Base-by-base conservation (phyloP, 2,797 vertebrate genomes). In the Pseudochromis fuscus region DNA sequence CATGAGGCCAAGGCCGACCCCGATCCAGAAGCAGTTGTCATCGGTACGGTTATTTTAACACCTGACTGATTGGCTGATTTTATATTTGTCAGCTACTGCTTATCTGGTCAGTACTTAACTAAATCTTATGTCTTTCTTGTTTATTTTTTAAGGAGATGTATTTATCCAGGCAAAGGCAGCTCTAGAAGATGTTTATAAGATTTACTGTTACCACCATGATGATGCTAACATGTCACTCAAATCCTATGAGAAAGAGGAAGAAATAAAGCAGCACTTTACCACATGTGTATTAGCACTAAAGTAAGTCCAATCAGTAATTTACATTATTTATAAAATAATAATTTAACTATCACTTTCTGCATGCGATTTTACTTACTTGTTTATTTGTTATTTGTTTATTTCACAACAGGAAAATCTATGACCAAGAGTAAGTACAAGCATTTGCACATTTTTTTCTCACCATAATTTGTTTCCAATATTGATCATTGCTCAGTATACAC, bases 141-240 rank as follows among this genome's bases (percentile, higher is more conserved):
- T 46, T 67, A 21, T 28, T 4, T 80, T 58, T 75, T 21, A 84
- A 99, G 97, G 97, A 68, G 95, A 97, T 46, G 94, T 96, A 48
- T 99, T 99, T 91, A 94, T 98, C 88, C 96, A 98, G 85, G 94
- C 94, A 57, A 98, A 97, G 93, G 94, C 92, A 68, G 93, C 94
- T 13, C 82, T 99, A 79, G 98, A 99, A 91, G 97, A 97, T 7
- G 95, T 95, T 8, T 99, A 98, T 92, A 99, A 99, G 93, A 94
- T 95, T 85, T 99, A 99, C 87, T 99, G 97, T 90, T 99, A 96
- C 85, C 96, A 96, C 65, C 96, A 99, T 0, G 96, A 98, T 15
- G 96, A 98, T 27, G 97, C 97, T 0, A 96, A 96, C 77, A 79
- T 89, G 64, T 88, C 95, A 24, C 94, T 99, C 46, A 97, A 98